Base-by-base conservation (phyloP, 2,113 vertebrate species). In the Ctenodactylus gundi region DNA sequence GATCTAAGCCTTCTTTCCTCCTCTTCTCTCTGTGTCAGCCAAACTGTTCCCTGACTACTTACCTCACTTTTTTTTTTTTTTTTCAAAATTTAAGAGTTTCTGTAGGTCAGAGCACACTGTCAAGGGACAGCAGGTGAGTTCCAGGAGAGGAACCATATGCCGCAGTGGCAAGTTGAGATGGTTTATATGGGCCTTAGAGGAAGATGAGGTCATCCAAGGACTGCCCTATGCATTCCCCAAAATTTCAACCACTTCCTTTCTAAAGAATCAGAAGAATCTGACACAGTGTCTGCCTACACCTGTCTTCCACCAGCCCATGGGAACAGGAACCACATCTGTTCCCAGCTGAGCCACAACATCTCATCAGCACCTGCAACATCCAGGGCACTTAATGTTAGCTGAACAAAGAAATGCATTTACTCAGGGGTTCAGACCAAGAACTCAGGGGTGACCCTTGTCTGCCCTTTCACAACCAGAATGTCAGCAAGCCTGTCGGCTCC, bases 261-360 rank as follows among this genome's bases (percentile, higher is more conserved):
- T 10, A 64, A 68, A 70, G 27, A 68, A 34, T 41, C 20, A 51
- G 51, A 88, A 65, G 55, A 46, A 58, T 49, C 89, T 4, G 41
- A 15, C 53, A n/a, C 14, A 15, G 67, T 29, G 27, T 1, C 58
- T 41, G 12, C 18, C 58, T 27, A 12, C n/a, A n/a, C n/a, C n/a
- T n/a, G n/a, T n/a, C 44, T 31, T 12, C 21, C 0, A 17, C 15
- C 44, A 13, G 8, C 8, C 80, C 21, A 5, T 1, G 7, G 41
- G n/a, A 64, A 34, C 34, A 64, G 39, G 15, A 46, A 25, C 80
- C 27, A 14, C 23, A n/a, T 31, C 41, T 46, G 51, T 36, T 36
- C 25, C 55, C 49, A 46, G 51, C 81, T 41, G 3, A 31, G n/a
- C 31, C 58, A 41, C 57, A 31, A 11, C 0, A 2, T 2, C 39